phyloP scores from a whole-genome alignment of 2,113 vertebrate species.

The Addax nasomaculatus region DNA sequence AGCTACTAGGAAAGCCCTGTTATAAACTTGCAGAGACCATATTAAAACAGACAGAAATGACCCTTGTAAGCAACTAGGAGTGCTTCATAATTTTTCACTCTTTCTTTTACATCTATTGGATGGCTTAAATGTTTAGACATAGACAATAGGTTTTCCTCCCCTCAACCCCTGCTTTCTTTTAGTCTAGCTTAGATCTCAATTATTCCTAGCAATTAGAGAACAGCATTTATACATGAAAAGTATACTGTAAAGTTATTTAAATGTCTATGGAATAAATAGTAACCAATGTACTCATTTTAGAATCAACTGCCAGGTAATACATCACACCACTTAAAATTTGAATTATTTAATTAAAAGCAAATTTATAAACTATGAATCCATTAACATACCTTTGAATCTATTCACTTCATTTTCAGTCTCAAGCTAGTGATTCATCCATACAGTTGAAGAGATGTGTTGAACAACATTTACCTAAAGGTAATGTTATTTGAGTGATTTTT shows the following conservation, averaged over 20 bases:
- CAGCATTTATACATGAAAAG: neutral
- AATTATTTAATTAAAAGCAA: neutral
- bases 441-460: neutral
- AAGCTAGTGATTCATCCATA: neutral
- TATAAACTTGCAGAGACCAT: neutral
- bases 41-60: neutral
- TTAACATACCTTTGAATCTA: neutral
- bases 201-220: neutral
- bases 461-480: neutral
- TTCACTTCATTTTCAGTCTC: neutral
- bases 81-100: neutral
- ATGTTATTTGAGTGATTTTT: neutral
- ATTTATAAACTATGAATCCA: neutral
- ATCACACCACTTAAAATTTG: neutral
- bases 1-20: neutral
- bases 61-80: neutral
- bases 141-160: neutral
- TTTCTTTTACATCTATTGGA: neutral
- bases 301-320: neutral
- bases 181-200: neutral
- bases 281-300: neutral
- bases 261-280: neutral
- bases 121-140: neutral
- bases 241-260: neutral
- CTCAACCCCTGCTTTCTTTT: neutral